Percentiles rank a stretch among this genome's conserved stretches.
phyloP scores from a whole-genome alignment of 2,888 invertebrate genomes.

The Bombyx huttoni region DNA sequence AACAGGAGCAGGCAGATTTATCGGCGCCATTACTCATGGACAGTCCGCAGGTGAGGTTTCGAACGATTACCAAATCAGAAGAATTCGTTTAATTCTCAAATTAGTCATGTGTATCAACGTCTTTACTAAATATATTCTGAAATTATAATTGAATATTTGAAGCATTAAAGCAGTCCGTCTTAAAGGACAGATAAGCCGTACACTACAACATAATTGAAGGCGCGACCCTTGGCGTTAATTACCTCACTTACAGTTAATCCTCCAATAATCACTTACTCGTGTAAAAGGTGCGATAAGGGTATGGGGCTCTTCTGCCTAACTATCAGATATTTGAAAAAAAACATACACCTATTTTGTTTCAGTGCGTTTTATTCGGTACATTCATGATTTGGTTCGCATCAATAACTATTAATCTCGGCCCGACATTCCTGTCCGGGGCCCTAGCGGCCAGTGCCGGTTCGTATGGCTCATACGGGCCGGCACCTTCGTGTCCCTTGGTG shows the following conservation, averaged over 20 bases:
- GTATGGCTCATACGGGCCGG: slow-evolving; percentile 76
- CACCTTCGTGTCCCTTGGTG: slow-evolving; percentile 88
- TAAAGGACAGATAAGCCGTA: too few species aligned
- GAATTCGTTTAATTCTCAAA: not conserved
- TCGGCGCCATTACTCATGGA: slow-evolving; percentile 85
- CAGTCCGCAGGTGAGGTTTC: slow-evolving; percentile 76
- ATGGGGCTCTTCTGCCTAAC: too few species aligned
- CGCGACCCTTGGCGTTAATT: too few species aligned
- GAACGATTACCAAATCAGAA: too few species aligned
- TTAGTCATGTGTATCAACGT: not conserved
- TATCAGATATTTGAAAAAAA: too few species aligned
- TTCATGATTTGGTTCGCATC: slow-evolving; percentile 96
- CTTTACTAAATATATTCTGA: too few species aligned
- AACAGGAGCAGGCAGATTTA: slow-evolving; percentile 77
- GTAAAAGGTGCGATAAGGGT: too few species aligned
- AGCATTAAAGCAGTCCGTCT: too few species aligned
- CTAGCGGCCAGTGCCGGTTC: slow-evolving; percentile 84
- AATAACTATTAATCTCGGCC: slow-evolving; percentile 91
- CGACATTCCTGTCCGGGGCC: slow-evolving; percentile 87
- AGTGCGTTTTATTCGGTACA: slow-evolving; percentile 91
- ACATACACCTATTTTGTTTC: slow-evolving; percentile 38
- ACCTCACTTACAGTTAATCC: too few species aligned
- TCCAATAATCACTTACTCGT: too few species aligned
- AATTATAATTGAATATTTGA: too few species aligned
- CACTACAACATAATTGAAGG: too few species aligned